These are phyloP conservation scores for Gasterosteus aculeatus DNA, from an alignment of 2,113 vertebrate species.

Conservation along the genomic window DNA sequence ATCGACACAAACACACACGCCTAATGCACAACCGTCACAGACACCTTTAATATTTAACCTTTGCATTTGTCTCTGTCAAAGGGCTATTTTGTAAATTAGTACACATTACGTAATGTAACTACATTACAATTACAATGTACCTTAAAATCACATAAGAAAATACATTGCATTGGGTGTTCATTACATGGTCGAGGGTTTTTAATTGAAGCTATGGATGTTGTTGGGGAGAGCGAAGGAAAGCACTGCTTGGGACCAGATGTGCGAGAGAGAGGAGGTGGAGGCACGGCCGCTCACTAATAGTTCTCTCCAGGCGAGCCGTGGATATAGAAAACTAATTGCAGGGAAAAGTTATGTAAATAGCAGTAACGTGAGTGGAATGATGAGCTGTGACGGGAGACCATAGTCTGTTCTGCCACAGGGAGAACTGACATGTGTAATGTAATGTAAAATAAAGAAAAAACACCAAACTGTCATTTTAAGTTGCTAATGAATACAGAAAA, in stretches of 20 bases:
- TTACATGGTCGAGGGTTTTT: background rate
- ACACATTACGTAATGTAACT: too few relatives aligned
- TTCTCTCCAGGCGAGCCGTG: background rate
- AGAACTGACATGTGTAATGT: background rate
- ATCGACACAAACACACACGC: background rate
- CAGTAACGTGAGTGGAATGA: background rate
- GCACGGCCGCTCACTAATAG: background rate
- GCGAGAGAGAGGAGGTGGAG: background rate
- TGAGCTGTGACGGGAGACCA: background rate
- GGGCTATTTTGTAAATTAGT: too few relatives aligned
- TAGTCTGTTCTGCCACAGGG: background rate
- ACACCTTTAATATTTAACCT: conserved; percentile 16
- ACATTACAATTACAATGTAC: background rate
- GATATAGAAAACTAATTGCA: background rate
- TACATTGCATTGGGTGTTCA: background rate
- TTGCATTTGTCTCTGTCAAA: background rate
- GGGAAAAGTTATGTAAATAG: background rate
- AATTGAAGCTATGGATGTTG: background rate
- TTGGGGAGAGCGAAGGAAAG: background rate
- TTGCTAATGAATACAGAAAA: background rate
- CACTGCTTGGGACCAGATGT: background rate
- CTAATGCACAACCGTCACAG: background rate
- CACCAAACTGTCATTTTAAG: background rate
- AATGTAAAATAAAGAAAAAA: background rate
- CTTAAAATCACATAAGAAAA: background rate